Percentiles rank a stretch among this genome's conserved stretches.
Evolutionary conservation across 35 echinoderm and acorn worm genomes (phyloP).

Genomic region (Acanthaster planci): DNA sequence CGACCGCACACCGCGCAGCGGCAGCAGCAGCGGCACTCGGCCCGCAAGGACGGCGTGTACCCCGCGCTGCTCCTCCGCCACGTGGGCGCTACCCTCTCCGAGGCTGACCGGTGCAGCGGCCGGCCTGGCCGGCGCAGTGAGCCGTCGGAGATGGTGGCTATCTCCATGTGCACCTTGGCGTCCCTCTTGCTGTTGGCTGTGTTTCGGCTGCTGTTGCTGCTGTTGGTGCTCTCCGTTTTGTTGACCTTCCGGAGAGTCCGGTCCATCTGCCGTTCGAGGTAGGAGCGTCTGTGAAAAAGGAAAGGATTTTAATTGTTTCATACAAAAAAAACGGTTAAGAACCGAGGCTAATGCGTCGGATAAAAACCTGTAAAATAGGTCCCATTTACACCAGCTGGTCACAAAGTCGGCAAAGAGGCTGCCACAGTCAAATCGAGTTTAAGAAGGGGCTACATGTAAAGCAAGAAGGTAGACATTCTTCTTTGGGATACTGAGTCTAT

Average conservation of each 20-base stretch:
- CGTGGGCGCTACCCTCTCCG: constrained; percentile 13
- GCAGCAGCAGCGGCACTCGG: not conserved
- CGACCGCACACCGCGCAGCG: not conserved
- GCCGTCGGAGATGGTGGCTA: constrained; percentile 3
- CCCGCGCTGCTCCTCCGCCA: too few species aligned
- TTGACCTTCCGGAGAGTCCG: not conserved
- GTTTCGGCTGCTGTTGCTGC: not conserved
- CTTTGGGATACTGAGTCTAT: too few species aligned
- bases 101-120: not conserved
- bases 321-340: not conserved
- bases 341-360: too few species aligned
- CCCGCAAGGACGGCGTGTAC: not conserved
- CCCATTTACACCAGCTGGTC: too few species aligned
- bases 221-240: not conserved
- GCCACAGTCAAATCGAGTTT: too few species aligned
- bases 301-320: too few species aligned
- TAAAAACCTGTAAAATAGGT: too few species aligned
- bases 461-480: too few species aligned
- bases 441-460: too few species aligned
- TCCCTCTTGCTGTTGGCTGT: not conserved
- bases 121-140: not conserved
- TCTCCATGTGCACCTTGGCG: constrained; percentile 13
- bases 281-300: not conserved
- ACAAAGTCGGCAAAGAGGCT: too few species aligned
- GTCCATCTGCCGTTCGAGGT: not conserved